Evolutionary conservation across 2,888 invertebrate genomes (phyloP).

Genomic region (Ecdyonurus torrentis): DNA sequence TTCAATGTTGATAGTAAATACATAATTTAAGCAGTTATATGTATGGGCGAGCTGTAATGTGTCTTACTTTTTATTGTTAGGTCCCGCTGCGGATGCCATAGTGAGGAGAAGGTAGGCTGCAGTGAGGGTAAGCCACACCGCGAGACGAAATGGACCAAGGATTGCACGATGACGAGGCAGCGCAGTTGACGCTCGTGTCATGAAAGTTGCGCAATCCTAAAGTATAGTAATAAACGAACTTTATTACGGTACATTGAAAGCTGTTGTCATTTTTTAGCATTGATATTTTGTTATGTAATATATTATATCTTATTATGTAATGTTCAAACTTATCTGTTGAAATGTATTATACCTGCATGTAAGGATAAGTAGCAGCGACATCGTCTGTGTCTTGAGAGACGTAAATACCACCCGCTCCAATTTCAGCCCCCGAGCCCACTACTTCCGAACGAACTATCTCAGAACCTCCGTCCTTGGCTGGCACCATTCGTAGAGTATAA

Average conservation of each 20-base stretch:
- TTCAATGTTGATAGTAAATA: no score
- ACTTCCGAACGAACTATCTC: neutral
- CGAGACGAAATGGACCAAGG: slow-evolving; percentile 68
- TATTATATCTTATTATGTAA: no score
- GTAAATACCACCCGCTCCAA: neutral
- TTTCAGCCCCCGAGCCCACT: neutral
- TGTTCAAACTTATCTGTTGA: no score
- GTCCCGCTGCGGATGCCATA: slow-evolving; percentile 53
- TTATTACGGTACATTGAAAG: no score
- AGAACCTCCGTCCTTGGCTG: neutral
- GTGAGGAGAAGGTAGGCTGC: slow-evolving; percentile 53
- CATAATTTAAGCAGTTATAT: no score
- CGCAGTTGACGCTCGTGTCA: slow-evolving; percentile 60
- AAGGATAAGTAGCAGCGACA: neutral
- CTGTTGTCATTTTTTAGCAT: no score
- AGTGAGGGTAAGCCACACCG: slow-evolving; percentile 58
- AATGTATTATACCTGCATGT: neutral
- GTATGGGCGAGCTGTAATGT: no score
- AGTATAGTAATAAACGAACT: no score
- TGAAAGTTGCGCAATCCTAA: slow-evolving; percentile 62
- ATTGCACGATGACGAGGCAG: slow-evolving; percentile 68
- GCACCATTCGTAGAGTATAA: neutral
- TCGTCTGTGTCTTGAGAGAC: neutral
- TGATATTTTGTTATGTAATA: no score
- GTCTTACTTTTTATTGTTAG: neutral